phyloP scores from a whole-genome alignment of 1,140 invertebrate species.

The Sweltsa coloradensis region DNA sequence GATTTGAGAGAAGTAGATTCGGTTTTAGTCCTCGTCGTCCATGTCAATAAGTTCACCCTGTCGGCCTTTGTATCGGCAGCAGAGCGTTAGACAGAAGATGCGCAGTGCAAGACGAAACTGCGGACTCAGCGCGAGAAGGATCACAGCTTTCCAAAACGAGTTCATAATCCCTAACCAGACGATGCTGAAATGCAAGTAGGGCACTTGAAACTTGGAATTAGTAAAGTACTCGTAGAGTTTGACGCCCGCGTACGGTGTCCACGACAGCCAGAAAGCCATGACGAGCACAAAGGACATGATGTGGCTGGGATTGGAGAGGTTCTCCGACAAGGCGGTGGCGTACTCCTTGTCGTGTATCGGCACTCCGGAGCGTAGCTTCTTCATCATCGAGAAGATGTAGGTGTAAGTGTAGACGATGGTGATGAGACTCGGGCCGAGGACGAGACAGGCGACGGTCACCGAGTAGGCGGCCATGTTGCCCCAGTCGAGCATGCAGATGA shows the following conservation, averaged over 20 bases:
- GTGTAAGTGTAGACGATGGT: constrained; percentile 87
- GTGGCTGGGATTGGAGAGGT: constrained; percentile 84
- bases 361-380: constrained; percentile 58
- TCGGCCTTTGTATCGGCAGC: constrained; percentile 65
- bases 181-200: constrained; percentile 79
- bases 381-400: constrained; percentile 87
- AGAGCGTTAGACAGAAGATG: constrained; percentile 79
- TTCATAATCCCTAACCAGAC: constrained; percentile 90
- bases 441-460: constrained; percentile 75
- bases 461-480: constrained; percentile 89
- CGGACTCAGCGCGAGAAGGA: constrained; percentile 75
- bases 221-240: constrained; percentile 44
- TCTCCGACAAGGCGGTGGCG: constrained; percentile 78
- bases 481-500: constrained; percentile 92
- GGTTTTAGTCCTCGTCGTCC: constrained; percentile 55
- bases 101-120: constrained; percentile 79
- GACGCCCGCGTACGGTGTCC: constrained; percentile 79
- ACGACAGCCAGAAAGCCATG: constrained; percentile 79
- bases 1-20: too few relatives aligned
- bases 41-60: constrained; percentile 71
- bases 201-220: constrained; percentile 48
- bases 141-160: constrained; percentile 87
- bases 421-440: constrained; percentile 83
- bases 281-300: constrained; percentile 89
- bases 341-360: constrained; percentile 89